Percentiles rank a stretch among this genome's conserved stretches.
These are phyloP conservation scores for Heliothis peltigera DNA, from an alignment of 2,888 invertebrate genomes.

Conservation along the genomic window DNA sequence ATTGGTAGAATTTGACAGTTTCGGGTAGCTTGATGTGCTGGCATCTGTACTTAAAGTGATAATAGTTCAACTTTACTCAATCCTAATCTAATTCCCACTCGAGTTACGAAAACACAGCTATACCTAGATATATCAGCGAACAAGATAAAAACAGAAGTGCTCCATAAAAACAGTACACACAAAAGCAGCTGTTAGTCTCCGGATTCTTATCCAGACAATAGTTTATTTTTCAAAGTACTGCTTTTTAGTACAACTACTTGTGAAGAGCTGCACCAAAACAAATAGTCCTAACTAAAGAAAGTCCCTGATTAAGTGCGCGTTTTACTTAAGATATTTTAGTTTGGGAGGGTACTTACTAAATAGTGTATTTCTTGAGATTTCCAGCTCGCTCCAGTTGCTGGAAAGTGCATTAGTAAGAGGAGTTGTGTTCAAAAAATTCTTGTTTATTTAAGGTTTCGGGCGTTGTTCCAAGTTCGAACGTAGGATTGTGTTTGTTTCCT, in stretches of 20 bases:
- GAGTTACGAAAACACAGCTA: not conserved
- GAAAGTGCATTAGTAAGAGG: constrained; percentile 23
- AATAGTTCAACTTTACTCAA: not conserved
- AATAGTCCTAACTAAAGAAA: constrained; percentile 47
- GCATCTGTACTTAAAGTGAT: not conserved
- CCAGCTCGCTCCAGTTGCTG: constrained; percentile 21
- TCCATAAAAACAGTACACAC: constrained; percentile 27
- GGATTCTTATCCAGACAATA: constrained; percentile 42
- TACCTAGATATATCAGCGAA: not conserved
- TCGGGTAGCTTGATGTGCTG: too few relatives aligned
- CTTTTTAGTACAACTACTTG: constrained; percentile 47
- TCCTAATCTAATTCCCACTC: not conserved
- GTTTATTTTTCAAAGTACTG: constrained; percentile 50
- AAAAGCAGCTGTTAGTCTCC: constrained; percentile 11
- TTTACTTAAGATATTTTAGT: constrained; percentile 57
- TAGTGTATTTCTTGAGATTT: constrained; percentile 39
- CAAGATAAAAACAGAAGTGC: constrained; percentile 2
- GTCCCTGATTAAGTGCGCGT: constrained; percentile 56
- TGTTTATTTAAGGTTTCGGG: not conserved
- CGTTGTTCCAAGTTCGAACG: too few relatives aligned
- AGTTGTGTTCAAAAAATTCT: not conserved
- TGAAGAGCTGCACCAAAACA: constrained; percentile 45
- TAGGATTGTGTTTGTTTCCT: too few relatives aligned
- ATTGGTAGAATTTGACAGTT: too few relatives aligned
- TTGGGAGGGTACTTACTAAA: constrained; percentile 24